Percentiles rank a stretch among this genome's conserved stretches.
Evolutionary conservation across 2,888 invertebrate genomes (phyloP).

Genomic region (Maniola hyperantus): DNA sequence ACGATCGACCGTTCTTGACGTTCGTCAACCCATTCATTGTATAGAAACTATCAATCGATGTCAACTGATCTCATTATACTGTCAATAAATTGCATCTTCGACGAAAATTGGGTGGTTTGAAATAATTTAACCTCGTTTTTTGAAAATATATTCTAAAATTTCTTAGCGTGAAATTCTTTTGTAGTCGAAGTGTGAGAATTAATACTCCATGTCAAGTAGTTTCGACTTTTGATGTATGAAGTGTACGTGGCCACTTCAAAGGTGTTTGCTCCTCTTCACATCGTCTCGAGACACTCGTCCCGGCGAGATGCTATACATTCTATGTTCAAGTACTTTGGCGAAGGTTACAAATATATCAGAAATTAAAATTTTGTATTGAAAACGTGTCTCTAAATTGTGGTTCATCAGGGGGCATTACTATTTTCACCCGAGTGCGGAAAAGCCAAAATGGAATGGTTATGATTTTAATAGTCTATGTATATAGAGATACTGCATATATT

Average conservation of each 20-base stretch:
- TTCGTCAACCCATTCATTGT: no score
- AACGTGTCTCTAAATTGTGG: background rate
- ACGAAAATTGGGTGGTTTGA: no score
- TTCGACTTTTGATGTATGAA: slow-evolving; percentile 30
- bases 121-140: background rate
- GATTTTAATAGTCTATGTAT: no score
- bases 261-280: slow-evolving; percentile 35
- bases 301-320: slow-evolving; percentile 7
- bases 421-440: no score
- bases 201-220: slow-evolving; percentile 28
- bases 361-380: background rate
- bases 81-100: no score
- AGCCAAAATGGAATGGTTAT: no score
- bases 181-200: slow-evolving; percentile 21
- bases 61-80: no score
- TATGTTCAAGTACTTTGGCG: slow-evolving; percentile 18
- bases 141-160: background rate
- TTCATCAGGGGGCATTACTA: no score
- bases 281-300: slow-evolving; percentile 30
- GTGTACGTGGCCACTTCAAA: slow-evolving; percentile 26
- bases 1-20: no score
- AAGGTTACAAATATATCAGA: slow-evolving; percentile 23
- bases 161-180: slow-evolving; percentile 18
- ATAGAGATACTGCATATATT: no score
- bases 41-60: no score